Evolutionary conservation across 2,888 invertebrate species (phyloP), one percentile per base, ranked within the genome.

Genomic region (Orthosia incerta): DNA sequence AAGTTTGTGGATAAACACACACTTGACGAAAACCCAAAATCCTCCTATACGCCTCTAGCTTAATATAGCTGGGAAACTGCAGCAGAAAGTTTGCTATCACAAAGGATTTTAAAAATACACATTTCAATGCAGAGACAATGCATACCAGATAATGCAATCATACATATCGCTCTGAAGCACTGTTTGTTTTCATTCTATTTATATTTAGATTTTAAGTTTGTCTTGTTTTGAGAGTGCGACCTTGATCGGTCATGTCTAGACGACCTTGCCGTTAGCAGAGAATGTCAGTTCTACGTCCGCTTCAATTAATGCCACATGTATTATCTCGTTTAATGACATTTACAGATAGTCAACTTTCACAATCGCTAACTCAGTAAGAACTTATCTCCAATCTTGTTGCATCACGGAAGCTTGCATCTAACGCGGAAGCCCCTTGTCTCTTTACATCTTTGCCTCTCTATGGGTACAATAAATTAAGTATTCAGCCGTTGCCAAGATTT

Each of bases 211-310:
- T 77, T 67, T 74, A 71, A 76, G 81, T 79, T 76, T 86, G 77
- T 86, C 78, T 85, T 85, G 80, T 88, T 89, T 88, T 86, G 88
- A 86, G 81, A 89, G 87, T 85, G 76, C 89, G 90, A 88, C 93
- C 93, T 93, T 91, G 89, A 87, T 89, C 89, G 88, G 89, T 90
- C 90, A 90, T 90, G 90, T 91, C 91, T 88, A 81, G 90, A 89
- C 90, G 93, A 90, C 94, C 94, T 94, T 93, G 93, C 87, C 82
- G 83, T 83, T 79, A 83, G 71, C 75, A 74, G 91, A 89, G 92
- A 94, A 90, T 92, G 93, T 91, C 89, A 88, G 87, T 87, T 89
- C 85, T 83, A 88, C 84, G 89, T 93, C 91, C 91, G 91, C 87
- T 87, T 92, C 81, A 87, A 88, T 91, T 89, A 89, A 86, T 87